A percentile compares a stretch with the other conserved stretches of the same genome.
phyloP scores from a whole-genome alignment of 1,140 invertebrate genomes.

The Penaeus japonicus region DNA sequence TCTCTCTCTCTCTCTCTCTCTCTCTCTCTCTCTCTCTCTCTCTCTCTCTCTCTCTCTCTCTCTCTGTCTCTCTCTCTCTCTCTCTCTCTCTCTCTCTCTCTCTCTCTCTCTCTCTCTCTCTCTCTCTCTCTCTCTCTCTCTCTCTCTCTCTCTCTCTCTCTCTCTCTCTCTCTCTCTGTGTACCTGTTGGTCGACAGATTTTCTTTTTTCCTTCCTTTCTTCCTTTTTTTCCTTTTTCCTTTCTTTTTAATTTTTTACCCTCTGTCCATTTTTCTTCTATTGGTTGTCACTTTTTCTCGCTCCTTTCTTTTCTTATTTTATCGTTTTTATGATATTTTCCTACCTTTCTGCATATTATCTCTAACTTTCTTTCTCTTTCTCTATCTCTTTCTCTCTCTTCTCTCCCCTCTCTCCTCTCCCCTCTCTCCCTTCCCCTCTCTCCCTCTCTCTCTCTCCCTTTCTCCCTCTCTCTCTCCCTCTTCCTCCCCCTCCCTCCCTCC shows the following conservation, averaged over 20 bases:
- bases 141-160: not conserved
- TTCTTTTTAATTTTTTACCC: not conserved
- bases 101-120: not conserved
- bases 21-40: conserved; percentile 46
- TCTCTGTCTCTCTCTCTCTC: not conserved
- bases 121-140: not conserved
- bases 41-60: conserved; percentile 15
- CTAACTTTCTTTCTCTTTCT: not conserved
- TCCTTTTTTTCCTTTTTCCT: not conserved
- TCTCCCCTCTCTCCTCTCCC: not conserved
- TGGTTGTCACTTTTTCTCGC: not conserved
- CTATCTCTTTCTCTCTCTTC: not conserved
- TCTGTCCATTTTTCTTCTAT: not conserved
- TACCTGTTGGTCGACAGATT: not conserved
- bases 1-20: conserved; percentile 50
- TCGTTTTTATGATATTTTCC: not conserved
- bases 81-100: not conserved
- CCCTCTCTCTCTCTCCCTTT: conserved; percentile 1
- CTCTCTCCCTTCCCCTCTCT: conserved; percentile 3
- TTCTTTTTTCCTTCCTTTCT: not conserved
- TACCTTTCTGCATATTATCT: not conserved
- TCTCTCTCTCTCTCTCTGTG: not conserved
- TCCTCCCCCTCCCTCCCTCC: not conserved
- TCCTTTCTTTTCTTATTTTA: not conserved
- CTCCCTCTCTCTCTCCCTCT: not conserved